A percentile compares a stretch with the other conserved stretches of the same genome.
phyloP scores from a whole-genome alignment of 2,888 invertebrate genomes.

The Oxycera nigricornis region DNA sequence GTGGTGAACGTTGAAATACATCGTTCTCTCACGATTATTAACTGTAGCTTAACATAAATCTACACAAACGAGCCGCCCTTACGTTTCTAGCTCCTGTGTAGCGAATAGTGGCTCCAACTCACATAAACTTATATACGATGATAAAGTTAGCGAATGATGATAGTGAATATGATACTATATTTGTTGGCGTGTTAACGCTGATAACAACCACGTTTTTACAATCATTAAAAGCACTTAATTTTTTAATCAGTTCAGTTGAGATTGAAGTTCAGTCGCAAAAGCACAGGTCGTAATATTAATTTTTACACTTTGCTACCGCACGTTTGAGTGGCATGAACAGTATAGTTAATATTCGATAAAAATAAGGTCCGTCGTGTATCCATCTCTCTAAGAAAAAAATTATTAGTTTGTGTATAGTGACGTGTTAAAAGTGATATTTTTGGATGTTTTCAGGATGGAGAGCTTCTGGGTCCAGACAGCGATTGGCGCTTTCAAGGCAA shows the following conservation, averaged over 20 bases:
- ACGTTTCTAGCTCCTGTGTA: too few species aligned
- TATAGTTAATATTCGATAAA: too few species aligned
- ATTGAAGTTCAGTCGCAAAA: not conserved
- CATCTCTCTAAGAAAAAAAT: not conserved
- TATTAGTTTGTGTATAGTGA: not conserved
- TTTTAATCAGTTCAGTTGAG: constrained; percentile 21
- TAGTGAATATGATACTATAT: not conserved
- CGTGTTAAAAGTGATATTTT: constrained; percentile 21
- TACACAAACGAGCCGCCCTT: too few species aligned
- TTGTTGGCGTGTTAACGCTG: constrained; percentile 6
- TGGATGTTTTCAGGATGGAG: constrained; percentile 65
- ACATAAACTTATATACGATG: not conserved
- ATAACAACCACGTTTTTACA: constrained; percentile 12
- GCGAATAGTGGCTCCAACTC: not conserved
- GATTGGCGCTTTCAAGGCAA: constrained; percentile 78
- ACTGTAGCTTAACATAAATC: too few species aligned
- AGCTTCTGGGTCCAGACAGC: constrained; percentile 75
- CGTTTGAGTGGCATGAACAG: not conserved
- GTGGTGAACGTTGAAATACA: too few species aligned
- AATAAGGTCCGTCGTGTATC: too few species aligned
- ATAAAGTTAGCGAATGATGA: not conserved
- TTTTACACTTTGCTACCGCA: not conserved
- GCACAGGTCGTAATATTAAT: not conserved
- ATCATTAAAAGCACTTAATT: constrained; percentile 4
- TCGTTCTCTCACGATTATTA: not conserved